phyloP scores from a whole-genome alignment of 2,888 invertebrate genomes.

The Hydrotaea cyrtoneurina region DNA sequence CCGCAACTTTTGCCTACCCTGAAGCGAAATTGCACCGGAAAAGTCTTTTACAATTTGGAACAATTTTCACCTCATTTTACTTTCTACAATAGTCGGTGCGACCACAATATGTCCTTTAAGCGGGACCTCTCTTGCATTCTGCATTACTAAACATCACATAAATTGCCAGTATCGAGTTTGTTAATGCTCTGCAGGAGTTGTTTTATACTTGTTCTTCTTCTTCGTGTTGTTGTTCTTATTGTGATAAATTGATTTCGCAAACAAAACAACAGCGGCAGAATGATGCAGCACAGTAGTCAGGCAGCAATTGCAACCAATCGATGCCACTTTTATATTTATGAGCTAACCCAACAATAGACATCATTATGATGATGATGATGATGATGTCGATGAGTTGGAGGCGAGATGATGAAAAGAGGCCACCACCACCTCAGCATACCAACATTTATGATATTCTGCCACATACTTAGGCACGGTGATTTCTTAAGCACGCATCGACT shows the following conservation, averaged over 20 bases:
- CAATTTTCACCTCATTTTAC: too few relatives aligned
- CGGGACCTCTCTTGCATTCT: neutral
- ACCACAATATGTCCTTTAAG: neutral
- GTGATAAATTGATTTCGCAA: conserved; percentile 27
- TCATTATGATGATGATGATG: neutral
- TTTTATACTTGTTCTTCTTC: neutral
- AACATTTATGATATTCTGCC: neutral
- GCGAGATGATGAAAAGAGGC: too few relatives aligned
- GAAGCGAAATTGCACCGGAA: too few relatives aligned
- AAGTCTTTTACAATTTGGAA: too few relatives aligned
- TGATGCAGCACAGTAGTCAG: neutral
- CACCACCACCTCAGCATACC: neutral
- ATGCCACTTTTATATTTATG: conserved; percentile 8
- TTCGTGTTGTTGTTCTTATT: too few relatives aligned
- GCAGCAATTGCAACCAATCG: conserved; percentile 2
- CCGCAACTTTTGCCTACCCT: too few relatives aligned
- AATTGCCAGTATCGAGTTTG: conserved; percentile 24
- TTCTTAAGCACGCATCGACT: neutral
- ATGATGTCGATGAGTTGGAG: neutral
- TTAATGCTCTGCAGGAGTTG: conserved; percentile 27
- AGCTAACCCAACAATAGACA: neutral
- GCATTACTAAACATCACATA: conserved; percentile 4
- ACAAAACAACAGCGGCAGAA: neutral
- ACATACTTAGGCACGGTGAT: neutral
- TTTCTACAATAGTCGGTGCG: too few relatives aligned